phyloP scores from a whole-genome alignment of 1,140 invertebrate genomes.

The Caenorhabditis remanei region DNA sequence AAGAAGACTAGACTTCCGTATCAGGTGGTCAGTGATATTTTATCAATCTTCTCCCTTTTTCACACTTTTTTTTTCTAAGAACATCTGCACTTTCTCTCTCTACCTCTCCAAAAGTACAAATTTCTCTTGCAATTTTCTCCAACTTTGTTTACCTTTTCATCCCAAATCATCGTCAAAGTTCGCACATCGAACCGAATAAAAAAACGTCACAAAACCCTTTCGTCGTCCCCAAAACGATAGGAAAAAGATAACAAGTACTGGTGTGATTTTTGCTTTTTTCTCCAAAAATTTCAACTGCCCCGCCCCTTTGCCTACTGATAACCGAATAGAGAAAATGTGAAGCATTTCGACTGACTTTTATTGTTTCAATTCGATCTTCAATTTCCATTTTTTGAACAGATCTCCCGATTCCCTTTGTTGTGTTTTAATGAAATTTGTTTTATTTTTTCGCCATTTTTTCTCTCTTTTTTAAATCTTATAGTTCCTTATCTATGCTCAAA shows the following conservation, averaged over 20 bases:
- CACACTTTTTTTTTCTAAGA: neutral
- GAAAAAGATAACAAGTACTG: conserved; percentile 8
- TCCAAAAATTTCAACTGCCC: neutral
- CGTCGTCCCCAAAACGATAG: neutral
- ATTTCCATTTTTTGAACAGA: neutral
- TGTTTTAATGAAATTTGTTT: neutral
- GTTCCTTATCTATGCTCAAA: conserved; percentile 12
- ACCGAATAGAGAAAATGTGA: conserved; percentile 38
- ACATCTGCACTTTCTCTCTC: neutral
- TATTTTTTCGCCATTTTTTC: neutral
- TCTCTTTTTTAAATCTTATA: conserved; percentile 7
- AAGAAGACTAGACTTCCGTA: neutral
- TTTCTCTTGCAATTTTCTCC: neutral
- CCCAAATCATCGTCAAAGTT: conserved; percentile 4
- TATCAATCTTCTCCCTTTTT: neutral
- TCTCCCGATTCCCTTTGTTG: neutral
- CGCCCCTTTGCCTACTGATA: conserved; percentile 6
- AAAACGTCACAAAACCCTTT: neutral
- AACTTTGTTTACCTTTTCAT: neutral
- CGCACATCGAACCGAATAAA: neutral
- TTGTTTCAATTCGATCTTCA: neutral
- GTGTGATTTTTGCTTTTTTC: conserved; percentile 40
- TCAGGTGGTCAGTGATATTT: conserved; percentile 10
- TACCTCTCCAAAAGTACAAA: neutral
- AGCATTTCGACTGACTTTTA: neutral